phyloP scores from a whole-genome alignment of 1,140 invertebrate genomes.

The Leptestheria dahalacensis region DNA sequence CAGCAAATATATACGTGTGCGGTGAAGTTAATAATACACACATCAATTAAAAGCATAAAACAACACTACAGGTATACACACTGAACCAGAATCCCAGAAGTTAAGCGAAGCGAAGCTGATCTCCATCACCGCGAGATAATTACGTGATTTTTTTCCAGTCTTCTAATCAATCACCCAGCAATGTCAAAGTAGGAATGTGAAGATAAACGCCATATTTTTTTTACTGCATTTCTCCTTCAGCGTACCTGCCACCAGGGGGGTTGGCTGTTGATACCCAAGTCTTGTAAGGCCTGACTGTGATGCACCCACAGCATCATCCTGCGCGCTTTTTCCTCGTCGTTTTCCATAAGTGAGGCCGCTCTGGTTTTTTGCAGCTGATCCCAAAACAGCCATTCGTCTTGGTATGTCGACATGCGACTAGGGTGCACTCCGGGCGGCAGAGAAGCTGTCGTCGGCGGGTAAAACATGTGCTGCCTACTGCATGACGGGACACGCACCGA shows the following conservation, averaged over 20 bases:
- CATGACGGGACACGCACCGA: conserved; percentile 7
- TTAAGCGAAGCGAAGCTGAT: too few species aligned
- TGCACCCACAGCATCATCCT: conserved; percentile 27
- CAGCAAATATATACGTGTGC: too few species aligned
- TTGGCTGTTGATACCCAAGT: neutral
- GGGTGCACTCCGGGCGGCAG: conserved; percentile 6
- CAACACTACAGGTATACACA: too few species aligned
- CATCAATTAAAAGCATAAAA: too few species aligned
- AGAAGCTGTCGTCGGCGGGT: neutral
- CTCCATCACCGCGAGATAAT: too few species aligned
- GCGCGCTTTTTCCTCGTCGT: conserved; percentile 24
- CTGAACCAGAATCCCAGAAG: too few species aligned
- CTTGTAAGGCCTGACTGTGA: conserved; percentile 9
- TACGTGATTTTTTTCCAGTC: too few species aligned
- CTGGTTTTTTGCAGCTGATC: conserved; percentile 23
- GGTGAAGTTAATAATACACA: too few species aligned
- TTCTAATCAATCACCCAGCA: too few species aligned
- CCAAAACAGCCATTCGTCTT: conserved; percentile 24
- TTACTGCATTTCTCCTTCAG: neutral
- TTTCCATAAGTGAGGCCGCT: conserved; percentile 16
- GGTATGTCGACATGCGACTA: conserved; percentile 23
- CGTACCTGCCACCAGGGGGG: conserved; percentile 17
- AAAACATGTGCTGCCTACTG: conserved; percentile 10
- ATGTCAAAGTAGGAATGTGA: too few species aligned
- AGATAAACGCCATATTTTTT: too few species aligned